Evolutionary conservation across 2,888 invertebrate genomes (phyloP).

Genomic region (Anarsia innoxiella): DNA sequence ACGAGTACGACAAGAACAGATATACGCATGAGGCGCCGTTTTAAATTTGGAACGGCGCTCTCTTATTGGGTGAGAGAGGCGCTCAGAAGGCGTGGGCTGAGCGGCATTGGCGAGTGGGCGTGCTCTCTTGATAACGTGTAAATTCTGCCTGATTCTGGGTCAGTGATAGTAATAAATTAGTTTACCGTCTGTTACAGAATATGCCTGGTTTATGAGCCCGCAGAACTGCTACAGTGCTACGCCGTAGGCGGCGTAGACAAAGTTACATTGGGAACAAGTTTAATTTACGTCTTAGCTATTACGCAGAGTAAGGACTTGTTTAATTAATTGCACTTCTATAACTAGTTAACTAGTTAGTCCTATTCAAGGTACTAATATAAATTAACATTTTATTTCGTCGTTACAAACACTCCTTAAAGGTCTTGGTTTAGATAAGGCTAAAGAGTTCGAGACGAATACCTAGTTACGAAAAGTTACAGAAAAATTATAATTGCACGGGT

Average conservation of each 20-base stretch:
- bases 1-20: conserved; percentile 49
- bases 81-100: conserved; percentile 54
- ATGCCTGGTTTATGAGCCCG: conserved; percentile 34
- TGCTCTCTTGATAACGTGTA: conserved; percentile 47
- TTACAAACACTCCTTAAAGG: no score
- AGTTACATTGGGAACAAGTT: conserved; percentile 14
- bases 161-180: conserved; percentile 54
- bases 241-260: conserved; percentile 33
- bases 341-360: no score
- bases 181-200: conserved; percentile 41
- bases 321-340: no score
- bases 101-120: conserved; percentile 56
- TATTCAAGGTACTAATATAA: no score
- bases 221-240: conserved; percentile 42
- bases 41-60: conserved; percentile 45
- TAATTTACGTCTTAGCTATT: conserved; percentile 11
- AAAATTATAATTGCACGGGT: no score
- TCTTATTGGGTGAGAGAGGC: conserved; percentile 63
- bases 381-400: no score
- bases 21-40: conserved; percentile 45
- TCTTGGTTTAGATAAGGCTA: no score
- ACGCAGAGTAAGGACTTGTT: no score
- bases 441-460: no score
- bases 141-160: conserved; percentile 40
- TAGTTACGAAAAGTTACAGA: no score